Base-by-base conservation (phyloP, 2,113 vertebrate species). In the Numenius arquata region DNA sequence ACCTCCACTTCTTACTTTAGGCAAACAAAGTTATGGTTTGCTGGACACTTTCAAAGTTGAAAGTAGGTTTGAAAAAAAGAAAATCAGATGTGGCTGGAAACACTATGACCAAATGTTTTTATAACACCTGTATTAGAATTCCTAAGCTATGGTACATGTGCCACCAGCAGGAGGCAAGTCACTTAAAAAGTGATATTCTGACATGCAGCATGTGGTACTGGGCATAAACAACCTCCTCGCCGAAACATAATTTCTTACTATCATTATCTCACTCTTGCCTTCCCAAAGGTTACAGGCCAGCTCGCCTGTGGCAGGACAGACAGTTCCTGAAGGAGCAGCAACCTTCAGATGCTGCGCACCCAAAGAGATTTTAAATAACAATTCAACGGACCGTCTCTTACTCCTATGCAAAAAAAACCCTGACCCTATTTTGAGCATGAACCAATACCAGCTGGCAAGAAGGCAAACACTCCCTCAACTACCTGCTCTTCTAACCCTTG, bases 121-220 rank as follows among this genome's bases (percentile, higher is more conserved):
- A 2, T 63, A 78, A 43, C 15, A 63, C 3, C 15, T 56, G 8
- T 36, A 56, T 0, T 25, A 38, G 45, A 34, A 47, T 83, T 77
- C 67, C 45, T 29, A 36, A 82, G 1, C 13, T 36, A 38, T 32
- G 21, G 50, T 21, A 58, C 27, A 15, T 21, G 12, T 65, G 55
- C 53, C 45, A 80, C 23, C 73, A 87, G 34, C 59, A 76, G 11
- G 34, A 48, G 19, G 48, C 27, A 62, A 66, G 52, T 18, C 12
- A 43, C 48, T 84, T 58, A 11, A 5, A 5, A 91, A 66, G 36
- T 19, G 19, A 62, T 38, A 40, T 2, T 80, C 50, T 43, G 14
- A 20, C 0, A 0, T 18, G 47, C 77, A 89, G 59, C 25, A 62
- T 3, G 1, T 29, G 18, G 15, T 56, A 47, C 34, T 68, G 67